phyloP scores from a whole-genome alignment of 2,888 invertebrate genomes.

The Junonia oenone region DNA sequence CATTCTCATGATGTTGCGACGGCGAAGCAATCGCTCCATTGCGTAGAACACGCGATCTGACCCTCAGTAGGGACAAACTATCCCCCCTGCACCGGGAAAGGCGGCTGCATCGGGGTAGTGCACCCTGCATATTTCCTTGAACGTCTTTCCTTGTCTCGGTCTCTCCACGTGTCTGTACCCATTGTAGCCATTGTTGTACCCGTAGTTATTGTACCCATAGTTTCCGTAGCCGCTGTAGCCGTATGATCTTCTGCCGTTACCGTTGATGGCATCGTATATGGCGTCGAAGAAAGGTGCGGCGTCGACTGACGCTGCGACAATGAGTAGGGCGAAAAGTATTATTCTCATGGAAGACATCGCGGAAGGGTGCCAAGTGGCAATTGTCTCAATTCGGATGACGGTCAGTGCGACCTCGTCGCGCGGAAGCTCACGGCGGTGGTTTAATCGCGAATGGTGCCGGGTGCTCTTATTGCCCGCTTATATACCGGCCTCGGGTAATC shows the following conservation, averaged over 20 bases:
- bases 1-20: conserved; percentile 75
- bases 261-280: conserved; percentile 65
- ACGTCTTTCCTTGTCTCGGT: conserved; percentile 74
- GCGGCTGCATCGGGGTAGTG: conserved; percentile 79
- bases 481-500: conserved; percentile 78
- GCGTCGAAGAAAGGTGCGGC: conserved; percentile 70
- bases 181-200: conserved; percentile 39
- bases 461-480: conserved; percentile 61
- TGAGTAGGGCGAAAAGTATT: conserved; percentile 37
- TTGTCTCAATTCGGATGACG: conserved; percentile 67
- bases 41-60: conserved; percentile 78
- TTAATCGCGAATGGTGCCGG: conserved; percentile 73
- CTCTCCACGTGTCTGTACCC: conserved; percentile 40
- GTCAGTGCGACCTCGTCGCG: conserved; percentile 61
- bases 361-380: conserved; percentile 63
- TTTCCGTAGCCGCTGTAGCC: conserved; percentile 54
- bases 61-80: conserved; percentile 82
- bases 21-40: conserved; percentile 70
- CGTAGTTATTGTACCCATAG: conserved; percentile 45
- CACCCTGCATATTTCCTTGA: conserved; percentile 84
- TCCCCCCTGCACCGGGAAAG: conserved; percentile 76
- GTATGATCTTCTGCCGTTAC: conserved; percentile 59
- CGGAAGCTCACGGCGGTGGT: conserved; percentile 68
- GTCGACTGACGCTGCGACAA: conserved; percentile 44
- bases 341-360: conserved; percentile 57